Evolutionary conservation across 1,140 invertebrate genomes (phyloP), one percentile per base, ranked within the genome.

Genomic region (Drosophila cardini): DNA sequence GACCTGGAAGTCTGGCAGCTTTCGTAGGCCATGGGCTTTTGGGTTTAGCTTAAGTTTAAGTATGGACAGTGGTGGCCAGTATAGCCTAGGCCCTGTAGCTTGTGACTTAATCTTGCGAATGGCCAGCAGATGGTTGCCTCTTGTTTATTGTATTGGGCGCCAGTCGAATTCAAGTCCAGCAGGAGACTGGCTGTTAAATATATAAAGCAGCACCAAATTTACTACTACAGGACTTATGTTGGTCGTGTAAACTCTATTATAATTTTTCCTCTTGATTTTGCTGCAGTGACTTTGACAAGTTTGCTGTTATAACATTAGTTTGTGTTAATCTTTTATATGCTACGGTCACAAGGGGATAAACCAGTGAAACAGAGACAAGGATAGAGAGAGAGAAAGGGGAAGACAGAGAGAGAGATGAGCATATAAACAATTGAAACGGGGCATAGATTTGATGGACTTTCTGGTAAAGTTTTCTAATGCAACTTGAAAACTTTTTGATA

Each of bases 401-500:
- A 38, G 43, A n/a, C 11, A 36, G 34, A 8, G 38, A 8, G 38
- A 42, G 8, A 38, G 8, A 21, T 40, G 11, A 10, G 26, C 38
- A 9, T 16, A 55, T 16, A 55, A 48, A 64, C 68, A 71, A 64
- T 75, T 71, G 72, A 75, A 74, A 74, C 42, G 53, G 71, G 60
- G 60, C 72, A 75, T 75, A 71, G 72, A 78, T 78, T 78, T 78
- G 68, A 78, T 78, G 72, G 61, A 78, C 76, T 76, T 74, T 48
- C 70, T 53, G 42, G 50, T 69, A 53, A 70, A 67, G 48, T 64
- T 68, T 67, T 87, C 63, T 78, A 87, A 87, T 86, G 82, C 82
- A 86, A 86, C 78, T 82, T 87, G 65, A 87, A 86, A 86, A 86
- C 76, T 86, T 86, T 86, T 86, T 86, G 83, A 86, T 83, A 81